These are phyloP conservation scores for Sebastes fasciatus DNA, from an alignment of 2,113 vertebrate species.

Conservation along the genomic window DNA sequence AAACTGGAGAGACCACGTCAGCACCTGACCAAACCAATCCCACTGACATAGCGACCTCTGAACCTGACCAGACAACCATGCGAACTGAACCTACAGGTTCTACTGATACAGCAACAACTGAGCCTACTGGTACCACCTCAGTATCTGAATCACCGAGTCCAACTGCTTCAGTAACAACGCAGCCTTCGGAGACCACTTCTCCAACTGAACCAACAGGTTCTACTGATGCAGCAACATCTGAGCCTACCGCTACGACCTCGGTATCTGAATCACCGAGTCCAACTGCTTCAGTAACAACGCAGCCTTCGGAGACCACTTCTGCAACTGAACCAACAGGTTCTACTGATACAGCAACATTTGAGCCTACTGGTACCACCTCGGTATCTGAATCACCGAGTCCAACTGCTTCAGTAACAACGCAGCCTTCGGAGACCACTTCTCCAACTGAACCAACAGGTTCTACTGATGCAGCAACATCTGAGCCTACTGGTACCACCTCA, in stretches of 20 bases:
- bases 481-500: not conserved
- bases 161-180: not conserved
- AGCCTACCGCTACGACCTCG: fast-evolving
- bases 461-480: not conserved
- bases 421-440: not conserved
- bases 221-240: not conserved
- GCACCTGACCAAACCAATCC: not conserved
- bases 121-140: fast-evolving
- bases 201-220: fast-evolving
- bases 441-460: not conserved
- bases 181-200: fast-evolving
- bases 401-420: not conserved
- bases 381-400: not conserved
- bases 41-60: not conserved
- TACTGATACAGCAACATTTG: not conserved
- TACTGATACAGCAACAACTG: not conserved
- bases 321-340: not conserved
- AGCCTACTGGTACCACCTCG: not conserved
- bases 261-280: fast-evolving
- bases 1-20: not conserved
- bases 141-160: fast-evolving
- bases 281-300: not conserved
- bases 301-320: not conserved
- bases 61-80: not conserved
- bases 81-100: not conserved